Evolutionary conservation across 1,140 invertebrate genomes (phyloP), one percentile per base, ranked within the genome.

Genomic region (Panagrolaimus sp.): DNA sequence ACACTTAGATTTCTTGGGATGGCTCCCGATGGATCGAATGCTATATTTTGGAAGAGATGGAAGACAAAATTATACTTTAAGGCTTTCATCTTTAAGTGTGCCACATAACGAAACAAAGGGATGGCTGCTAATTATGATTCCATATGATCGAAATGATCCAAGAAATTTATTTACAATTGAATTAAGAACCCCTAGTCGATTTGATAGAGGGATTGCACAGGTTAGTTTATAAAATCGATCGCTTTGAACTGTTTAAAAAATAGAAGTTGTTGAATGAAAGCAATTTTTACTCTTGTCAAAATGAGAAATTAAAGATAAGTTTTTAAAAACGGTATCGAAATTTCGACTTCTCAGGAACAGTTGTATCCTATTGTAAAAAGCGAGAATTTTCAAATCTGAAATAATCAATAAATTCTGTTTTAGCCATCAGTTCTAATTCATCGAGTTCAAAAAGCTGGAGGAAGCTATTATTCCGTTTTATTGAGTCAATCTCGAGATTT

Each of bases 21-120:
- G 79, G 79, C 72, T 81, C 9, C 79, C 79, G 4, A 80, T 82
- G 77, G 71, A 81, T 63, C 61, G 79, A 64, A 74, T 80, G 51
- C 44, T 80, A 11, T 81, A 83, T 65, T 81, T 80, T 47, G 78
- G 78, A 8, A 57, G 66, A 38, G 79, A 82, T 65, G 76, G 78
- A 8, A 67, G 74, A 13, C 71, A 72, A 38, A 83, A 83, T 64
- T 79, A 81, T 46, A 82, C 78, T 23, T 63, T 80, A 16, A 74
- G 80, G 9, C 20, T 81, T 3, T 77, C 73, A 27, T 83, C 81
- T 9, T 66, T 81, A 9, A 80, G 77, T 25, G 61, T 81, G 20
- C 71, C 79, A 13, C 81, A 83, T 23, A 68, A 74, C 38, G 23
- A 46, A 45, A 81, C 79, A 9, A 44, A 65, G 9, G 79, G 77